Conservation (phyloP, 2,113 vertebrate species). For the Pogona vitticeps region DNA sequence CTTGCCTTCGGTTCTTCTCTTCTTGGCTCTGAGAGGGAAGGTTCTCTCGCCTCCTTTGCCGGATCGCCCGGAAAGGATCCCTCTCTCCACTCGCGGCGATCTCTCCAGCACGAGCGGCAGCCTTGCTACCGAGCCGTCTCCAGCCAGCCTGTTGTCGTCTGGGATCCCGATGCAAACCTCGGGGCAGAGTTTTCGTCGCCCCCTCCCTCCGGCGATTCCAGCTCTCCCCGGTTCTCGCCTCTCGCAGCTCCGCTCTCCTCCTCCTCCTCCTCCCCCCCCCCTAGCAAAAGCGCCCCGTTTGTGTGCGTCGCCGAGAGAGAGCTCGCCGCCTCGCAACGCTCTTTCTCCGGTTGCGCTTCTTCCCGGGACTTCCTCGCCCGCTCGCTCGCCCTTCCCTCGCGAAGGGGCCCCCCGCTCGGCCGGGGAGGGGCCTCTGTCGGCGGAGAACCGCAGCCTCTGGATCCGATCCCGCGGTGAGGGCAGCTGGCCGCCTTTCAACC, state of each 20-base stretch:
- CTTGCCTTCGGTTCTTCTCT: neutral
- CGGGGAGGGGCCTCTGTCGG: neutral
- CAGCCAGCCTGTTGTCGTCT: neutral
- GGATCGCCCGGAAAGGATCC: conserved; percentile 1
- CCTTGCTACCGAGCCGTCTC: conserved; percentile 28
- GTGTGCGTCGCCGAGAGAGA: too few relatives aligned
- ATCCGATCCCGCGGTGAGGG: fast-evolving
- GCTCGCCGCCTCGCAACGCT: too few relatives aligned
- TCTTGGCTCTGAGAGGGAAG: neutral
- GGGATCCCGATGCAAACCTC: neutral
- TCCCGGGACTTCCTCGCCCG: neutral
- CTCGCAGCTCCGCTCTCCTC: too few relatives aligned
- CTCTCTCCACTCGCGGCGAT: conserved; percentile 32
- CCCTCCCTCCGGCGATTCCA: neutral
- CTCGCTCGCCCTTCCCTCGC: neutral
- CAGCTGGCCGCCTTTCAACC: neutral
- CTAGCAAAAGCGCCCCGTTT: neutral
- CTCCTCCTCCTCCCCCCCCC: too few relatives aligned
- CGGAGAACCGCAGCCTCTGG: neutral
- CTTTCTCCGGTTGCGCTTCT: neutral
- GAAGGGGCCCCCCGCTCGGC: neutral
- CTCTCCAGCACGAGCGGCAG: conserved; percentile 4
- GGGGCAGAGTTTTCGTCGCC: neutral
- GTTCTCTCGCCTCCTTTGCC: neutral
- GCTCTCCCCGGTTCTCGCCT: neutral